Evolutionary conservation across 2,797 vertebrate genomes (phyloP).

Genomic region (Phoebastria nigripes): DNA sequence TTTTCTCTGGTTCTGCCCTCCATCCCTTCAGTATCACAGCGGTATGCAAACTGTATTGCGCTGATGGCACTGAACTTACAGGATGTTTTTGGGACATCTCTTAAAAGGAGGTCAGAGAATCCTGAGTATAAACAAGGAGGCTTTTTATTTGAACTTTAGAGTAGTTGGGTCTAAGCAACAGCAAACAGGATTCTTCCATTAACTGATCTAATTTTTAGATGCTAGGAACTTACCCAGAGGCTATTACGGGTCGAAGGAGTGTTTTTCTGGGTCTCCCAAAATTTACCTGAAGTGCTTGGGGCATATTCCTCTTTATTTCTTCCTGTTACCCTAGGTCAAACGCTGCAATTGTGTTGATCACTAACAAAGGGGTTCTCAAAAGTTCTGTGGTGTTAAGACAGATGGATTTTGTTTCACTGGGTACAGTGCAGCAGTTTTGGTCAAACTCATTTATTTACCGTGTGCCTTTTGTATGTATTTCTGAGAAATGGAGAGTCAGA

Average conservation of each 20-base stretch:
- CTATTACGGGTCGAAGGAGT: rapidly evolving
- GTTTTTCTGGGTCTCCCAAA: not conserved
- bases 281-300: not conserved
- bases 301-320: not conserved
- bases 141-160: not conserved
- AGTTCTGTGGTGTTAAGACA: not conserved
- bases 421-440: not conserved
- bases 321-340: not conserved
- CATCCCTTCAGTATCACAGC: not conserved
- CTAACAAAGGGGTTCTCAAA: not conserved
- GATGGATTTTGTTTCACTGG: not conserved
- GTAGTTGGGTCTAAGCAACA: not conserved
- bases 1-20: not conserved
- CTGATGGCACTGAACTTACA: not conserved
- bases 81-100: not conserved
- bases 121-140: not conserved
- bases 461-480: not conserved
- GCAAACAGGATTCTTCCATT: not conserved
- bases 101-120: not conserved
- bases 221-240: not conserved
- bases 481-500: not conserved
- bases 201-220: not conserved
- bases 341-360: not conserved
- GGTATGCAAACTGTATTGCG: not conserved
- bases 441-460: not conserved